Evolutionary conservation across 2,888 invertebrate species (phyloP), one percentile per base, ranked within the genome.

Genomic region (Eulithis prunata): DNA sequence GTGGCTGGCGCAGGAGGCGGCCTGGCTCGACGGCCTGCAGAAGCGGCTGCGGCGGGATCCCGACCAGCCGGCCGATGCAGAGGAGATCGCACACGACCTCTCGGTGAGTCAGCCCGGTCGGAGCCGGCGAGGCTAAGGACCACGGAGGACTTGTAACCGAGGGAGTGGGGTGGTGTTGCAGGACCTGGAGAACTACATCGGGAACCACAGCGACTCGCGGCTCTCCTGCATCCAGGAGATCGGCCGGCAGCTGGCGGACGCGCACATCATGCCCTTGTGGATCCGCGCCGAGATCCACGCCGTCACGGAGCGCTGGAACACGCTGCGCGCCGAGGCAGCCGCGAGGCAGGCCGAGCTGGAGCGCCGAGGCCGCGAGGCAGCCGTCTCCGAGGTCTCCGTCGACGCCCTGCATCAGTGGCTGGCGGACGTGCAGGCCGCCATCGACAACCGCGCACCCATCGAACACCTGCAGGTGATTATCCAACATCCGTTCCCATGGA

Each of bases 21-120:
- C 96, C 13, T 97, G 97, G 95, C 93, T 97, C 78, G 96, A 97
- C 83, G 95, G 96, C 71, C 91, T 98, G 77, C 96, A 96, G 83
- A 96, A 96, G 64, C 95, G 96, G 71, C 93, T 98, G 75, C 95
- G 96, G 73, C 91, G 95, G 75, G 95, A 96, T 51, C 95, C 95
- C 2, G 95, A 95, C 77, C 94, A 93, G 81, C 95, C 95, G 68
- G 97, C 96, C 43, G 98, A 98, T 91, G 97, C 98, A 2, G 98
- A 98, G 91, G 98, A 98, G 90, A 96, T 98, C 72, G 97, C 97
- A 45, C 98, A 98, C 83, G 97, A 97, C 82, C 94, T 98, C 51
- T 97, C 97, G 75, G 90, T 88, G 53, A 76, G 85, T 70, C 6
- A 45, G 13, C 87, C 47, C 4, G 12, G n/a, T n/a, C n/a, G n/a